Conservation (phyloP, 2,113 vertebrate species). For the Sapayoa aenigma region DNA sequence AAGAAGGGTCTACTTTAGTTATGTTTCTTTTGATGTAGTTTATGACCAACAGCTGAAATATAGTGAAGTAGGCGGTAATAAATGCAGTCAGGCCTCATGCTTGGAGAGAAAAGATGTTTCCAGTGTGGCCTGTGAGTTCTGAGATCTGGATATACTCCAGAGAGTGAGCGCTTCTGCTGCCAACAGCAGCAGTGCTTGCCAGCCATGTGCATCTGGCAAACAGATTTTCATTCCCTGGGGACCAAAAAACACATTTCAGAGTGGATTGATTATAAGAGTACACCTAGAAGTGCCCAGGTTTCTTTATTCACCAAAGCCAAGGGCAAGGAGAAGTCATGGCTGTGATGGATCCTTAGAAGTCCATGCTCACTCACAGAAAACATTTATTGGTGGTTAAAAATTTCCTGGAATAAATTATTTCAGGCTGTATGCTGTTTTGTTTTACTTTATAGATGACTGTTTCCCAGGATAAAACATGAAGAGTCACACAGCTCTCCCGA, state of each 20-base stretch:
- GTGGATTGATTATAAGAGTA: neutral
- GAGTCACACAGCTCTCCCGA: neutral
- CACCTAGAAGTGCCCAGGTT: neutral
- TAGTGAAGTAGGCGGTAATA: neutral
- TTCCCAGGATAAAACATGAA: neutral
- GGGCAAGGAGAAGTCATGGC: neutral
- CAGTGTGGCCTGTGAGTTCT: neutral
- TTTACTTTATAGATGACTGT: neutral
- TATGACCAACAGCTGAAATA: neutral
- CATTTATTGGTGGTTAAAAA: neutral
- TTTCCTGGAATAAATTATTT: neutral
- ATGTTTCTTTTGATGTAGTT: neutral
- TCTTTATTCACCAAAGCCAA: neutral
- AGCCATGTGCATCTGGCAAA: neutral
- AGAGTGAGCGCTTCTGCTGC: neutral
- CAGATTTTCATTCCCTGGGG: neutral
- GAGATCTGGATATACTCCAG: neutral
- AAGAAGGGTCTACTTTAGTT: neutral
- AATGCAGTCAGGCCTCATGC: neutral
- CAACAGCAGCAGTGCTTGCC: neutral
- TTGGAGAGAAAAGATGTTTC: neutral
- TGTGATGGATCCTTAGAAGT: neutral
- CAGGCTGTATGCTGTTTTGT: neutral
- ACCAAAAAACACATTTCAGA: neutral
- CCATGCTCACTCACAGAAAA: neutral